Conservation (phyloP, 2,888 invertebrate species). For the Chrysodeixis includens region DNA sequence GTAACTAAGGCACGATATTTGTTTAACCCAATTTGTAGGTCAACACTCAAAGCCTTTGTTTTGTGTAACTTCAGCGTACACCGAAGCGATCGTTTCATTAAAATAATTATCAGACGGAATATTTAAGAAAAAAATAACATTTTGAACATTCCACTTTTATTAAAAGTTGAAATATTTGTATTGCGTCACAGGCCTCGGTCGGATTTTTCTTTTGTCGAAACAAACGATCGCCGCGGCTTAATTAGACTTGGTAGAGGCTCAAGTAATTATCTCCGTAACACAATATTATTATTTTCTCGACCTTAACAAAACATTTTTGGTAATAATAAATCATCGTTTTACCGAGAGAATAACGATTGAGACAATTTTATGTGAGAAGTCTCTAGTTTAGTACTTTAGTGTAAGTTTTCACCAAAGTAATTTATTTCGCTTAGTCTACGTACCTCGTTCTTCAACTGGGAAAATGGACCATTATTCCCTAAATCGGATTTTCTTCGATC, state of each 20-base stretch:
- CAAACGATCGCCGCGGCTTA: conserved; percentile 39
- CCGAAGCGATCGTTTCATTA: conserved; percentile 3
- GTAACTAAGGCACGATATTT: background rate
- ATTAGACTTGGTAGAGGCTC: conserved; percentile 48
- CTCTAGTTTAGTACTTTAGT: conserved; percentile 35
- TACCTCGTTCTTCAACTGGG: conserved; percentile 15
- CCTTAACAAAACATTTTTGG: conserved; percentile 40
- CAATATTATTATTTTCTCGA: conserved; percentile 46
- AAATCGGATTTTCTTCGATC: conserved; percentile 48
- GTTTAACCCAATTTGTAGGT: background rate
- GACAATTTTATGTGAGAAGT: conserved; percentile 38
- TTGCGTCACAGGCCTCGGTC: conserved; percentile 12
- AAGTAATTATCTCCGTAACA: conserved; percentile 52
- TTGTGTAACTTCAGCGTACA: background rate
- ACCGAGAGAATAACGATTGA: conserved; percentile 32
- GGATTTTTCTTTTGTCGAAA: conserved; percentile 30
- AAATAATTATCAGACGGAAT: background rate
- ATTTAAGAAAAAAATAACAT: background rate
- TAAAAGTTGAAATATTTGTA: conserved; percentile 27
- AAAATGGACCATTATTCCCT: conserved; percentile 43
- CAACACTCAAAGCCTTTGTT: background rate
- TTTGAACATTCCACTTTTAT: conserved; percentile 6
- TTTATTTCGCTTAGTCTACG: conserved; percentile 35
- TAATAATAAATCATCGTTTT: conserved; percentile 51
- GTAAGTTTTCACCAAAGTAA: conserved; percentile 27